A percentile compares a stretch with the other conserved stretches of the same genome.
phyloP scores from a whole-genome alignment of 2,888 invertebrate species.

The Andrena hattorfiana region DNA sequence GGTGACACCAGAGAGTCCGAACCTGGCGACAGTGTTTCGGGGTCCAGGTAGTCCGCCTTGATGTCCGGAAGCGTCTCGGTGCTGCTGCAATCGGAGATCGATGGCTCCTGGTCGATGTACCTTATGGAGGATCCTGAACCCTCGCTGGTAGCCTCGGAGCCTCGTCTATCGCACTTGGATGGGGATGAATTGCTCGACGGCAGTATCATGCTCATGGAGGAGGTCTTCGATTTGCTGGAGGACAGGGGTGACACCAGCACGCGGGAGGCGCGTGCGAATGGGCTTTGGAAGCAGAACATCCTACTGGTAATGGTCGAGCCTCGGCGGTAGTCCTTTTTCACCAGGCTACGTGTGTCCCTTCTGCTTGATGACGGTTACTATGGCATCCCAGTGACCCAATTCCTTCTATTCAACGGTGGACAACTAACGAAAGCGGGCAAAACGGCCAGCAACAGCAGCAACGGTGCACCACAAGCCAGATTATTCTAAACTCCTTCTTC shows the following conservation, averaged over 20 bases:
- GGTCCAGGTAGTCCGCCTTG: slow-evolving; percentile 80
- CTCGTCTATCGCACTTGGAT: slow-evolving; percentile 70
- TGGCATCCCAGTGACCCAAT: slow-evolving; percentile 22
- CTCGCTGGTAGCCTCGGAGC: slow-evolving; percentile 81
- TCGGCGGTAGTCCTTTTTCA: slow-evolving; percentile 27
- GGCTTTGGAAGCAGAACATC: slow-evolving; percentile 84
- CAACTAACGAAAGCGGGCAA: neutral
- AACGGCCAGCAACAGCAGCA: no score
- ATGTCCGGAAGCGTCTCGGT: slow-evolving; percentile 83
- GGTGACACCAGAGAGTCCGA: slow-evolving; percentile 70
- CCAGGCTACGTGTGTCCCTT: slow-evolving; percentile 44
- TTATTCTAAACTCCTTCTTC: neutral
- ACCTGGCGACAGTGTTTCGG: slow-evolving; percentile 79
- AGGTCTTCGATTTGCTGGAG: slow-evolving; percentile 60
- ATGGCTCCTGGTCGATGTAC: slow-evolving; percentile 82
- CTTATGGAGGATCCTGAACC: slow-evolving; percentile 81
- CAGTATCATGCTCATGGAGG: slow-evolving; percentile 52
- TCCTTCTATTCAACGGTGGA: slow-evolving; percentile 8
- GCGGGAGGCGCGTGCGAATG: slow-evolving; percentile 82
- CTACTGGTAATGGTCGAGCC: neutral
- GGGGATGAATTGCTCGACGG: slow-evolving; percentile 43
- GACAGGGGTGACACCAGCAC: slow-evolving; percentile 66
- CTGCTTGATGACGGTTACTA: neutral
- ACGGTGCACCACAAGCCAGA: neutral
- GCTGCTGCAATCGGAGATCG: slow-evolving; percentile 81